Evolutionary conservation across 2,113 vertebrate species (phyloP), one percentile per base, ranked within the genome.

Genomic region (Nibea albiflora): DNA sequence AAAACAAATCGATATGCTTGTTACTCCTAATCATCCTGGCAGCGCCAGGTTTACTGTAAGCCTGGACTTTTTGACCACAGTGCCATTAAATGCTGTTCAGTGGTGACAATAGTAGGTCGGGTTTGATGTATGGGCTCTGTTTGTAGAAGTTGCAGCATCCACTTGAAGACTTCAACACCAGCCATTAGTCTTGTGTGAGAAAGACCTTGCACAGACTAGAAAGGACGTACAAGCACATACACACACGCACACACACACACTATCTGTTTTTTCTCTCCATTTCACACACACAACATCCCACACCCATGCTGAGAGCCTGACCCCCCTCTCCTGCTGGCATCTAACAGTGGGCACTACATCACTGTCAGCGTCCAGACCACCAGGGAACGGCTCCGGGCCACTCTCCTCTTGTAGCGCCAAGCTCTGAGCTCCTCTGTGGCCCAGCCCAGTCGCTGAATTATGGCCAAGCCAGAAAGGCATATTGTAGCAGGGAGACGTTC

Each of bases 271-370:
- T 81, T 72, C 84, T 76, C 81, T 60, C 12, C 3, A 44, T 63
- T 73, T 85, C 67, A 89, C 86, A 88, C 82, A 87, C 77, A 76
- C 78, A 67, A 42, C 81, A 80, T 87, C 84, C 73, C 84, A 90
- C 86, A 78, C 80, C 85, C 92, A 85, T 92, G 81, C 86, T 83
- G 93, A 93, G 89, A 87, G 85, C 83, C 86, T 85, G 88, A 87
- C 87, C 91, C 84, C 80, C 87, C 74, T 71, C 89, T 85, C 89
- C 92, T 87, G 89, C 90, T 94, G 95, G 93, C 94, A 94, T 93
- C 91, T 94, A 94, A 92, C 92, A 92, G 92, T 80, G 92, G 94
- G 93, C 95, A 95, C 96, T 96, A 95, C 94, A 96, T 96, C 95
- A 96, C 95, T 97, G 96, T 96, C 96, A 95, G 88, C 85, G 54